phyloP scores from a whole-genome alignment of 2,888 invertebrate species.

The Amphipyra berbera region DNA sequence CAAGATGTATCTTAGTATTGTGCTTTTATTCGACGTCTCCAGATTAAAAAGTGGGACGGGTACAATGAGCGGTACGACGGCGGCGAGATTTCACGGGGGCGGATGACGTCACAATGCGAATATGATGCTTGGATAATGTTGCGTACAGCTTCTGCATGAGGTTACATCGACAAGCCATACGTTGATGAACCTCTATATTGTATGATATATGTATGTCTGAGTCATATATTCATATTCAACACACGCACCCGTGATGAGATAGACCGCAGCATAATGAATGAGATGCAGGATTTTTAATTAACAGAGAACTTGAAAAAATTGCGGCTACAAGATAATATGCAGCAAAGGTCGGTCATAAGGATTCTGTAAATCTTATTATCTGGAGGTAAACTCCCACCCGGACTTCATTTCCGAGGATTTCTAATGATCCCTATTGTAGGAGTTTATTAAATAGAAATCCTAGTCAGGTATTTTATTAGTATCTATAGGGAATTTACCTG shows the following conservation, averaged over 20 bases:
- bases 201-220: background rate
- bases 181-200: slow-evolving; percentile 18
- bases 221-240: slow-evolving; percentile 18
- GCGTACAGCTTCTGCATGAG: slow-evolving; percentile 60
- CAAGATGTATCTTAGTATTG: slow-evolving; percentile 82
- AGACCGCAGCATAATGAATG: slow-evolving; percentile 14
- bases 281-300: slow-evolving; percentile 41
- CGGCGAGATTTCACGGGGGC: slow-evolving; percentile 69
- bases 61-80: slow-evolving; percentile 78
- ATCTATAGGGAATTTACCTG: background rate
- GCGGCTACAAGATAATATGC: slow-evolving; percentile 16
- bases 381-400: slow-evolving; percentile 11
- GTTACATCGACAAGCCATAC: slow-evolving; percentile 47
- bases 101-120: slow-evolving; percentile 77
- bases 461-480: background rate
- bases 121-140: slow-evolving; percentile 75
- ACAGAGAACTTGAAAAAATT: slow-evolving; percentile 9
- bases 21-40: slow-evolving; percentile 85
- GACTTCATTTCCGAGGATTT: slow-evolving; percentile 5
- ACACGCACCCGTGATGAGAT: slow-evolving; percentile 5
- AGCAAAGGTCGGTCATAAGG: slow-evolving; percentile 23
- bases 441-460: slow-evolving; percentile 3
- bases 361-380: slow-evolving; percentile 27
- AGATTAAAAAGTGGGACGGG: slow-evolving; percentile 86
- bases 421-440: slow-evolving; percentile 7